Evolutionary conservation across 1,140 invertebrate species (phyloP).

Genomic region (Polypedilum pembai): DNA sequence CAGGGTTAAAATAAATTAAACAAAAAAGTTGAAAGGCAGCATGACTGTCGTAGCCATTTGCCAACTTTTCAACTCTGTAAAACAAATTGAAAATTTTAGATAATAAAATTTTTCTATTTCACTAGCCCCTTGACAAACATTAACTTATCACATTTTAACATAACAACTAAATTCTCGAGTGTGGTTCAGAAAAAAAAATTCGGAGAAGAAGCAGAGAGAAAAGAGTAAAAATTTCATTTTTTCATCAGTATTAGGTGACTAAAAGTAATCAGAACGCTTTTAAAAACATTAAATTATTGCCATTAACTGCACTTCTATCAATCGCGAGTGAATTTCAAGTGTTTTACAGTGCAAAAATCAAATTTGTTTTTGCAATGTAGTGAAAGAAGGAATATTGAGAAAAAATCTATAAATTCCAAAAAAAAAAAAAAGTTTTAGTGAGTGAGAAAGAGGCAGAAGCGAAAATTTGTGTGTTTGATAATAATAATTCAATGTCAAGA

Average conservation of each 20-base stretch:
- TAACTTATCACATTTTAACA: background rate
- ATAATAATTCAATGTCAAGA: constrained; percentile 14
- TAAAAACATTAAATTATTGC: background rate
- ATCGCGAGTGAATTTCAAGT: background rate
- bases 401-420: too few species aligned
- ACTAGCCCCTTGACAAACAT: background rate
- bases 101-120: too few species aligned
- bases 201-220: background rate
- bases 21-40: too few species aligned
- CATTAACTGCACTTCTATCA: background rate
- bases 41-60: too few species aligned
- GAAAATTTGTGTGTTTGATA: constrained; percentile 5
- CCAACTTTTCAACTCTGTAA: too few species aligned
- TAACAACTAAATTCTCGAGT: background rate
- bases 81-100: too few species aligned
- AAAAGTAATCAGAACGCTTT: background rate
- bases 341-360: background rate
- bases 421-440: background rate
- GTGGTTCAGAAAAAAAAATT: background rate
- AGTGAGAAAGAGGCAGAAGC: background rate
- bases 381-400: too few species aligned
- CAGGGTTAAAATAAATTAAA: too few species aligned
- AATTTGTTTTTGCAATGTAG: constrained; percentile 15
- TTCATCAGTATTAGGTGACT: background rate
- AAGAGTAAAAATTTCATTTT: background rate